These are phyloP conservation scores for Callimico goeldii DNA, from an alignment of 2,797 vertebrate species.

Conservation along the genomic window DNA sequence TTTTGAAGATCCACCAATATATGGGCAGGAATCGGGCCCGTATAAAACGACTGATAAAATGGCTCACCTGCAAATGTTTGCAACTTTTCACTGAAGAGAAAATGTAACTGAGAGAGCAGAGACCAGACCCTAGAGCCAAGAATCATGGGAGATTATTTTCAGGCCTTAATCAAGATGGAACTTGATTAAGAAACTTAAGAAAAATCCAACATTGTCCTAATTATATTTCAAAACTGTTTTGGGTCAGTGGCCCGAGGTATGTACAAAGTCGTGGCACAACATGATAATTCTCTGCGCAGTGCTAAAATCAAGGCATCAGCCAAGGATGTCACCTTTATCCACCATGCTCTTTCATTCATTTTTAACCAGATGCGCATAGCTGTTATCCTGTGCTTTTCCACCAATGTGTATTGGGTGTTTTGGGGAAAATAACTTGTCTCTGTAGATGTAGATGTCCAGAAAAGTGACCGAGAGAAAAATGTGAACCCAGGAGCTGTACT, in stretches of 20 bases:
- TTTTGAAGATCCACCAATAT: background rate
- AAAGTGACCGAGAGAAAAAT: background rate
- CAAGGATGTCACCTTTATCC: too few species aligned
- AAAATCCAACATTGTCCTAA: background rate
- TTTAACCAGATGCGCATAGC: background rate
- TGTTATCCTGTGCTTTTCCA: background rate
- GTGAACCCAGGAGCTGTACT: background rate
- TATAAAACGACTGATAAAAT: background rate
- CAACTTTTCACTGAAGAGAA: background rate
- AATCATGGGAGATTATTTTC: background rate
- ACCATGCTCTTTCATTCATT: background rate
- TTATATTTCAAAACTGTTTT: background rate
- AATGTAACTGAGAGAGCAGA: background rate
- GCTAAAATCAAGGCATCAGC: too few species aligned
- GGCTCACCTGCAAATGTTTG: background rate
- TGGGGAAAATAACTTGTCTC: background rate
- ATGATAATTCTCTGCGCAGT: too few species aligned
- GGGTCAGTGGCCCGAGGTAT: too few species aligned
- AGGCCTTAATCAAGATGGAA: background rate
- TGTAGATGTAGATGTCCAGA: background rate
- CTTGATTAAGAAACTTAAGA: background rate
- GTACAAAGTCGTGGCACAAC: too few species aligned
- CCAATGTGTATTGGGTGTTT: background rate
- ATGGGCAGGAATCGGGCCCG: background rate
- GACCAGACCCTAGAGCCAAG: background rate